Evolutionary conservation across 53 echinoderm and acorn worm genomes (phyloP), one percentile per base, ranked within the genome.

Genomic region (Luidia sarsii): DNA sequence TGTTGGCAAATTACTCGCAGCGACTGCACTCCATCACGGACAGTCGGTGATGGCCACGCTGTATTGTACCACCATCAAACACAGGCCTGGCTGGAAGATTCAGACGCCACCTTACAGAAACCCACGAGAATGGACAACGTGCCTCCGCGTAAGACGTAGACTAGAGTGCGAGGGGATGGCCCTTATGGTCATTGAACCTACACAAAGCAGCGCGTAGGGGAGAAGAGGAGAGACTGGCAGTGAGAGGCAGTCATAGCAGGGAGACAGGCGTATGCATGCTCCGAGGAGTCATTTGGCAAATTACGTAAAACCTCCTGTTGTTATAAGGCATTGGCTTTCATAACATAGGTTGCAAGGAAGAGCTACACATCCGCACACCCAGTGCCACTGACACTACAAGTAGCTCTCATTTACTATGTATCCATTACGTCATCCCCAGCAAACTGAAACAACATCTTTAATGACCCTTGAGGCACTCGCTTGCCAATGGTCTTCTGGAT

Each of bases 371-470:
- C 77, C 61, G 61, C 38, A 22, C 46, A 77, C 28, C 43, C 18
- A 60, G 77, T 61, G 77, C 77, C 77, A 77, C 77, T 77, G 77
- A 60, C 77, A 59, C 59, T 61, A 77, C 6, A 77, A 77, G 77
- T 41, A 55, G 48, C 41, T 77, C 77, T 77, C 77, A 77, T 77
- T 77, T 41, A 27, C 59, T 25, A 21, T 48, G 46, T 77, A 77
- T 77, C 60, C 60, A 60, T 77, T 77, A 77, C 77, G 77, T 77
- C 77, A 77, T 61, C 61, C 46, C 59, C 41, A 41, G 77, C 29
- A 77, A 77, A 77, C 77, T 77, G 55, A 77, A 77, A 77, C 77
- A 77, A 77, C 77, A 77, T 77, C 77, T 46, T 77, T 77, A 77
- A 57, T 20, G 77, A 61, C 61, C 77, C 77, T 77, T 45, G 31